Conservation (phyloP, 2,113 vertebrate genomes). For the Accipiter cooperii region DNA sequence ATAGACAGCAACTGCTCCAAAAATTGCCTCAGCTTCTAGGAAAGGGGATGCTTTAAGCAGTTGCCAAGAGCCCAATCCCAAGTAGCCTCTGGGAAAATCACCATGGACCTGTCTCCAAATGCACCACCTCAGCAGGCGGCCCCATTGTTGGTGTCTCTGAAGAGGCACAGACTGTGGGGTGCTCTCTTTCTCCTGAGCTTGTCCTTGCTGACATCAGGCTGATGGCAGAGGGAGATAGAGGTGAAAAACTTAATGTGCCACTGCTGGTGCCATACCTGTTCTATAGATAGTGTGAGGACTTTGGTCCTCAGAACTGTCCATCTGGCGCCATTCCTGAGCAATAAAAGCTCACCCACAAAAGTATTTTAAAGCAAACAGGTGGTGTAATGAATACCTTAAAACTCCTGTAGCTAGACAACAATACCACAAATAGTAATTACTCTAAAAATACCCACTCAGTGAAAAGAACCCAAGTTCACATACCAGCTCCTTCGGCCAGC, state of each 20-base stretch:
- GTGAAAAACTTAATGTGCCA: not conserved
- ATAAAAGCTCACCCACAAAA: constrained; percentile 30
- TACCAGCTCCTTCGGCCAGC: not conserved
- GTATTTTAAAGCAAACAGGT: constrained; percentile 40
- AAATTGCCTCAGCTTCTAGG: not conserved
- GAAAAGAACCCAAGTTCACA: not conserved
- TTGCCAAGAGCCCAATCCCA: not conserved
- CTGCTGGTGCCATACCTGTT: not conserved
- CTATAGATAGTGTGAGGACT: not conserved
- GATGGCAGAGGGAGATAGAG: not conserved
- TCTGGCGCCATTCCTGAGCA: constrained; percentile 26
- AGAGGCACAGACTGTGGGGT: not conserved
- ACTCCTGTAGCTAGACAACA: not conserved
- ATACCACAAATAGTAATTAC: not conserved
- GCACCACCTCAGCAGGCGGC: not conserved
- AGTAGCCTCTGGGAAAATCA: not conserved
- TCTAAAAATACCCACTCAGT: not conserved
- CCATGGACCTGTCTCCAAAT: accelerated
- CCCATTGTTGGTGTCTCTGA: not conserved
- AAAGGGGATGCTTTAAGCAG: not conserved
- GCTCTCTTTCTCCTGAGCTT: not conserved
- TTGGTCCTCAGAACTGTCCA: constrained; percentile 50
- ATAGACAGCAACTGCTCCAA: not conserved
- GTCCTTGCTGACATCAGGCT: not conserved
- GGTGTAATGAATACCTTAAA: constrained; percentile 45